Percentiles rank a stretch among this genome's conserved stretches.
phyloP scores from a whole-genome alignment of 1,140 invertebrate genomes.

The Papilio polytes region DNA sequence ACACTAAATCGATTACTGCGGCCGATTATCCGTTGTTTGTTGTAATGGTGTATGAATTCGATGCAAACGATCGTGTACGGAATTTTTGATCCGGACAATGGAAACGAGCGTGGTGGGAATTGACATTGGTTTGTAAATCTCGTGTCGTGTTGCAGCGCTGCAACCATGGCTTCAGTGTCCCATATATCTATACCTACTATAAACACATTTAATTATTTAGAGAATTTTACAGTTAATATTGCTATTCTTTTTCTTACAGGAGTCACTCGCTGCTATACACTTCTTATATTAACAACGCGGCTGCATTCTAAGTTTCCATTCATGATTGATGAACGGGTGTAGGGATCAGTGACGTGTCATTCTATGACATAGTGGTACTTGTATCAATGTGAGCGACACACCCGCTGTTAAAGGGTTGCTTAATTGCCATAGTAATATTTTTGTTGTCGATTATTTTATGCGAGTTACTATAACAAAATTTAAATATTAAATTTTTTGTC shows the following conservation, averaged over 20 bases:
- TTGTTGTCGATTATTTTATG: background rate
- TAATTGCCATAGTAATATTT: background rate
- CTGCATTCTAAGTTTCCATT: background rate
- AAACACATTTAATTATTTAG: background rate
- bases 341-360: background rate
- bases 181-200: too few species aligned
- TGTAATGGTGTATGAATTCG: conserved; percentile 34
- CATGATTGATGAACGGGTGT: background rate
- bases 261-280: background rate
- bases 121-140: conserved; percentile 25
- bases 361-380: background rate
- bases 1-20: conserved; percentile 34
- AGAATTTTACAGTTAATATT: background rate
- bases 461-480: background rate
- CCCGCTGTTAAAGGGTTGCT: background rate
- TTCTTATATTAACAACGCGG: background rate
- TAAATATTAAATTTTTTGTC: background rate
- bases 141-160: background rate
- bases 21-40: conserved; percentile 39
- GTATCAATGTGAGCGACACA: background rate
- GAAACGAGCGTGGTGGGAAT: conserved; percentile 23
- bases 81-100: conserved; percentile 25
- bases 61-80: conserved; percentile 8
- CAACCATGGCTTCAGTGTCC: background rate
- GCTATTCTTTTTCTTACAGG: background rate